Base-by-base conservation (phyloP, 2,113 vertebrate species). In the Amphiprion percula region DNA sequence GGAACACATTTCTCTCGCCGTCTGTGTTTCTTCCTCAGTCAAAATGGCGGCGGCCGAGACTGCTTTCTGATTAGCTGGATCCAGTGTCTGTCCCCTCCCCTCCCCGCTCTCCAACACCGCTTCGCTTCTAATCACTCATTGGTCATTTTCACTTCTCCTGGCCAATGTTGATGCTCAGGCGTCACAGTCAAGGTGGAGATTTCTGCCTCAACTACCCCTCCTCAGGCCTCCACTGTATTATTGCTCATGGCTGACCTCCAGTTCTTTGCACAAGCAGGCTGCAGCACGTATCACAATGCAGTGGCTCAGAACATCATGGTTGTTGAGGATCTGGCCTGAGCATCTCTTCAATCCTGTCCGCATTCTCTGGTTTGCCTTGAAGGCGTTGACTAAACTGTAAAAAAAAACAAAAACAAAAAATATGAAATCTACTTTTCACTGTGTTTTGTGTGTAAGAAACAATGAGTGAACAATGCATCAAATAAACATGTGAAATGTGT, bases 41-140 rank as follows among this genome's bases (percentile, higher is more conserved):
- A 82, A 84, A 84, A 89, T 89, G 87, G 83, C 15, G 50, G 69
- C 23, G 28, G 59, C 62, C 5, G 50, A 28, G 46, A 14, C 56
- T 68, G 64, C 28, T 58, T n/a, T 77, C 37, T 67, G 76, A 59
- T 85, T 84, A 77, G 67, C 24, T 72, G 63, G 56, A 68, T 77
- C 53, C 54, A 1, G 66, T 24, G 30, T 78, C 60, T 49, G n/a
- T 47, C 33, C 33, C 65, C 60, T 44, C 28, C 65, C 41, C 49
- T 7, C 21, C 67, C 44, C 41, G 16, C 30, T 58, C 82, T 55
- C 58, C 62, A 67, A 52, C 74, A 50, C 49, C 5, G 53, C 71
- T 81, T 74, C 11, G 46, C 68, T 70, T 84, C 77, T 53, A 37
- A 82, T 72, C 71, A 68, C 73, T 44, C 73, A 88, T 87, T 90